Evolutionary conservation across 2,888 invertebrate genomes (phyloP).

Genomic region (Heliconius erato): DNA sequence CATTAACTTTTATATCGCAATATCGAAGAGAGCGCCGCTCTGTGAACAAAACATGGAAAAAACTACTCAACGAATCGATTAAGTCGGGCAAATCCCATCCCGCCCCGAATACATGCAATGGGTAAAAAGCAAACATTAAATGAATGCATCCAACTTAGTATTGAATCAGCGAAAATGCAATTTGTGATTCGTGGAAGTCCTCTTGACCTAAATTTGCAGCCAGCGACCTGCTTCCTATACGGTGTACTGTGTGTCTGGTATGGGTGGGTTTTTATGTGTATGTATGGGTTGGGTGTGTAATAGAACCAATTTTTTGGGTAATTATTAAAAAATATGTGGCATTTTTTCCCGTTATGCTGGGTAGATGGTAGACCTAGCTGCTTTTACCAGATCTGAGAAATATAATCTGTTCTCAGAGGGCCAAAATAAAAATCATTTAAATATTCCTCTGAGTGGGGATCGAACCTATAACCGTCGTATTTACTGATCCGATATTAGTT

Average conservation of each 20-base stretch:
- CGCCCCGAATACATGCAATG: constrained; percentile 8
- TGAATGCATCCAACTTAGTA: constrained; percentile 39
- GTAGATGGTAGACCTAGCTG: no score
- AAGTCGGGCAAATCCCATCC: constrained; percentile 20
- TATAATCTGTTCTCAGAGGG: no score
- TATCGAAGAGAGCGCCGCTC: neutral
- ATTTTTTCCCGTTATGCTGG: no score
- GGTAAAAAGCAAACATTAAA: constrained; percentile 37
- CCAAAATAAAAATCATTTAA: no score
- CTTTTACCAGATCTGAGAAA: no score
- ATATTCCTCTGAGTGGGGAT: no score
- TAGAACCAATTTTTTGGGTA: no score
- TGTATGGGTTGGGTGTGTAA: neutral
- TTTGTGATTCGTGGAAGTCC: constrained; percentile 45
- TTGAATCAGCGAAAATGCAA: constrained; percentile 44
- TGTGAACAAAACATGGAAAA: constrained; percentile 13
- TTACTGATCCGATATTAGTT: no score
- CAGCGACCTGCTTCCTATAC: constrained; percentile 27
- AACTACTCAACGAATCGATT: constrained; percentile 25
- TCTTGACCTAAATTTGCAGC: constrained; percentile 42
- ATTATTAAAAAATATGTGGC: no score
- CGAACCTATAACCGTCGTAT: no score
- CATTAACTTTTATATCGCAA: neutral
- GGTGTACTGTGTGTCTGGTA: neutral
- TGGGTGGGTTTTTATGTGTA: neutral